A percentile compares a stretch with the other conserved stretches of the same genome.
phyloP scores from a whole-genome alignment of 2,888 invertebrate species.

The Teleiodes luculella region DNA sequence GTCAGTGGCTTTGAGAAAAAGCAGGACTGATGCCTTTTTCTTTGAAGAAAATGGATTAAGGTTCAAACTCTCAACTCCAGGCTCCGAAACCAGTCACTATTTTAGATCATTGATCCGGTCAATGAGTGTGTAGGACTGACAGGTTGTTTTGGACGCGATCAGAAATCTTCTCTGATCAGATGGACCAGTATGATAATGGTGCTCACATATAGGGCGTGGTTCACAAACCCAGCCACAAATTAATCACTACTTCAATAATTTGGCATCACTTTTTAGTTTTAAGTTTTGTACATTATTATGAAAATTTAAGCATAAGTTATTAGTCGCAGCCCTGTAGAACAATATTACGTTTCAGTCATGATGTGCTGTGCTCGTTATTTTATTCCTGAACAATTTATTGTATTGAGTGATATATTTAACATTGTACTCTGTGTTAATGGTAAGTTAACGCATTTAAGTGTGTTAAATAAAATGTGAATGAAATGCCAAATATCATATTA shows the following conservation, averaged over 20 bases:
- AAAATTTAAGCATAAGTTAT: not conserved
- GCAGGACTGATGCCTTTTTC: too few relatives aligned
- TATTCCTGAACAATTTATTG: constrained; percentile 50
- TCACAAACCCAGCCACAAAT: not conserved
- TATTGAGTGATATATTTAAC: constrained; percentile 47
- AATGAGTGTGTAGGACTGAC: not conserved
- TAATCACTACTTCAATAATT: too few relatives aligned
- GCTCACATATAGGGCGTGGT: not conserved
- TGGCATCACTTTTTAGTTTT: too few relatives aligned
- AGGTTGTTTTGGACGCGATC: constrained; percentile 20
- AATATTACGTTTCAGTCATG: constrained; percentile 45
- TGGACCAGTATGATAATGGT: constrained; percentile 19
- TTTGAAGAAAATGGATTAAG: not conserved
- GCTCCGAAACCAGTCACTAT: constrained; percentile 1
- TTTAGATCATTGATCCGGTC: constrained; percentile 3
- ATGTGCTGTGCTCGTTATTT: constrained; percentile 58
- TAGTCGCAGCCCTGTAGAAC: not conserved
- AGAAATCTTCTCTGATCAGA: constrained; percentile 24
- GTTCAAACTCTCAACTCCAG: not conserved
- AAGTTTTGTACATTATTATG: not conserved
- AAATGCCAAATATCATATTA: constrained; percentile 72
- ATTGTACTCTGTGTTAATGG: constrained; percentile 44
- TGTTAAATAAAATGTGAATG: constrained; percentile 57
- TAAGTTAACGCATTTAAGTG: constrained; percentile 40
- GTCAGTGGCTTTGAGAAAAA: too few relatives aligned